Evolutionary conservation across 2,113 vertebrate species (phyloP).

Genomic region (Thamnaconus septentrionalis): DNA sequence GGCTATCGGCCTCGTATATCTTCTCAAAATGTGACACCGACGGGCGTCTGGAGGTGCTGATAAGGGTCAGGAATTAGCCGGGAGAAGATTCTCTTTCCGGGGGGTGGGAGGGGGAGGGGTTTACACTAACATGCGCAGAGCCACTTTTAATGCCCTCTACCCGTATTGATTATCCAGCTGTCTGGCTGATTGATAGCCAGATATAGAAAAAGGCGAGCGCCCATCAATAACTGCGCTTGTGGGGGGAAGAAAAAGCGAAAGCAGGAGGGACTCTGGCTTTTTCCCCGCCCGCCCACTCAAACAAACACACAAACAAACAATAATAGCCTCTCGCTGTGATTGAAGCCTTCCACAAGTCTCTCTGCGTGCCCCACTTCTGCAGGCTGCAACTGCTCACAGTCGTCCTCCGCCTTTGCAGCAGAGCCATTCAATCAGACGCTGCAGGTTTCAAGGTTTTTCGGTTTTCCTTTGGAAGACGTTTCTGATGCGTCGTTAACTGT

Average conservation of each 20-base stretch:
- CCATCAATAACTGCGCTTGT: constrained; percentile 50
- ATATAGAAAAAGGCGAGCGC: constrained; percentile 44
- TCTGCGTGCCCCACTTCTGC: no score
- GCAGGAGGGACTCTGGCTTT: background rate
- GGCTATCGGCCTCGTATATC: constrained; percentile 50
- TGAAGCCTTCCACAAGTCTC: background rate
- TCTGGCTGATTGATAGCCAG: constrained; percentile 59
- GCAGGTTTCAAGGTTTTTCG: no score
- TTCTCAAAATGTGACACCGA: constrained; percentile 59
- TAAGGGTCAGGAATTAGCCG: no score
- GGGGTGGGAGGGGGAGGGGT: constrained; percentile 29
- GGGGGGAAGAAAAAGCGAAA: constrained; percentile 17
- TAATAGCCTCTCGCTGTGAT: no score
- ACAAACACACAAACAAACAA: no score
- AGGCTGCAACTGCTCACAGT: no score
- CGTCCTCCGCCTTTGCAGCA: no score
- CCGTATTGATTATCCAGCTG: constrained; percentile 61
- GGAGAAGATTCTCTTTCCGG: no score
- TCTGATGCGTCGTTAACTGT: no score
- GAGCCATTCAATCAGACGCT: no score
- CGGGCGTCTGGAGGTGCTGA: constrained; percentile 48
- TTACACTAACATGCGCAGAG: constrained; percentile 45
- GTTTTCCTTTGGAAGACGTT: no score
- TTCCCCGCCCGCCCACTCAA: no score
- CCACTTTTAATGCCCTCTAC: constrained; percentile 55